Conservation (phyloP, 2,113 vertebrate genomes). For the Trachemys scripta region DNA sequence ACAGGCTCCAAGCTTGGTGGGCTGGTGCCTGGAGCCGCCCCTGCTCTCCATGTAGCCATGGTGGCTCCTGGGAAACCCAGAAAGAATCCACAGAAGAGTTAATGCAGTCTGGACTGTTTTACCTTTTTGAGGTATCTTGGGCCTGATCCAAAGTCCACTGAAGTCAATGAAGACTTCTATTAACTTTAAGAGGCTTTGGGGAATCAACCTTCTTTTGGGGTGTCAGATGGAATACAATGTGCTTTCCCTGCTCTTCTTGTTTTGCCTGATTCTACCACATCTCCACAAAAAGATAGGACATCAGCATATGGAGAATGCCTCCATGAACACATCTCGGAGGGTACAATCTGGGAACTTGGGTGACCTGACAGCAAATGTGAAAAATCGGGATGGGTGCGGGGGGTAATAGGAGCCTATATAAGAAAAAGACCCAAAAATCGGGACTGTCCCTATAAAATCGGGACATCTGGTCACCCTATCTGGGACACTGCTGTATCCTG, state of each 20-base stretch:
- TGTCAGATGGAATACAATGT: background rate
- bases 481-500: background rate
- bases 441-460: no score
- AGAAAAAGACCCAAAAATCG: no score
- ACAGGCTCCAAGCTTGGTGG: no score
- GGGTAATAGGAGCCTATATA: no score
- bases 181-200: background rate
- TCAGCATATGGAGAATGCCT: background rate
- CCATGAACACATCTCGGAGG: fast-evolving
- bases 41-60: background rate
- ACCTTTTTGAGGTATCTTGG: background rate
- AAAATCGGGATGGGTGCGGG: no score
- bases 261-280: background rate
- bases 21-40: no score
- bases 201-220: background rate
- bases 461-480: no score
- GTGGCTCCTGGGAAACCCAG: background rate
- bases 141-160: background rate
- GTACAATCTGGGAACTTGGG: background rate
- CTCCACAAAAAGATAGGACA: background rate
- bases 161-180: background rate
- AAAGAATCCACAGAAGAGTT: background rate
- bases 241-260: background rate
- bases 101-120: background rate
- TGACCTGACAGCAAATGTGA: no score